phyloP scores from a whole-genome alignment of 2,113 vertebrate species.

The Ophthalmolycus amberensis region DNA sequence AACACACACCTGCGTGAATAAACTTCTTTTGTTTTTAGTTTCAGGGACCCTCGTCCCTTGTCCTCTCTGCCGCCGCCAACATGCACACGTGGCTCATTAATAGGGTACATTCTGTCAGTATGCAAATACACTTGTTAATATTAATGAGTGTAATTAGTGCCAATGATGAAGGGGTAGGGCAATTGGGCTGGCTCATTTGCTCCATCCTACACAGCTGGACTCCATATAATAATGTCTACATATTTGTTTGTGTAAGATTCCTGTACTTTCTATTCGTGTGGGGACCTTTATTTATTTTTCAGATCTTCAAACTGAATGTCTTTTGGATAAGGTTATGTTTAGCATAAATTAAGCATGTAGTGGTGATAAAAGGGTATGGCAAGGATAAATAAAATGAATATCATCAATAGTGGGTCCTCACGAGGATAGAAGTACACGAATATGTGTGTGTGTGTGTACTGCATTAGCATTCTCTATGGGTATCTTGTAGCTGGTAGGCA shows the following conservation, averaged over 20 bases:
- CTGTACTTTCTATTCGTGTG: not conserved
- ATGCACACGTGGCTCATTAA: slow-evolving; percentile 52
- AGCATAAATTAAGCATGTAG: not conserved
- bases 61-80: slow-evolving; percentile 30
- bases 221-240: slow-evolving; percentile 31
- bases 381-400: not conserved
- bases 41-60: slow-evolving; percentile 36
- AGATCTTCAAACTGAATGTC: not conserved
- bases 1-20: not conserved
- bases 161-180: slow-evolving; percentile 63
- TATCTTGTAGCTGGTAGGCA: slow-evolving; percentile 8
- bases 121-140: slow-evolving; percentile 77
- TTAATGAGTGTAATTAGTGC: slow-evolving; percentile 76
- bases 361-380: not conserved
- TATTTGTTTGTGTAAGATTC: not conserved
- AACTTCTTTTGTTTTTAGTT: slow-evolving; percentile 22
- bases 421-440: not conserved
- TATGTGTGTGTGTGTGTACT: not conserved
- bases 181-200: slow-evolving; percentile 57
- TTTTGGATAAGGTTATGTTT: not conserved
- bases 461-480: slow-evolving; percentile 1
- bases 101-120: slow-evolving; percentile 45
- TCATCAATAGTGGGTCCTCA: not conserved
- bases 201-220: slow-evolving; percentile 67
- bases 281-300: not conserved